Evolutionary conservation across 2,797 vertebrate genomes (phyloP).

Genomic region (Lemur catta): DNA sequence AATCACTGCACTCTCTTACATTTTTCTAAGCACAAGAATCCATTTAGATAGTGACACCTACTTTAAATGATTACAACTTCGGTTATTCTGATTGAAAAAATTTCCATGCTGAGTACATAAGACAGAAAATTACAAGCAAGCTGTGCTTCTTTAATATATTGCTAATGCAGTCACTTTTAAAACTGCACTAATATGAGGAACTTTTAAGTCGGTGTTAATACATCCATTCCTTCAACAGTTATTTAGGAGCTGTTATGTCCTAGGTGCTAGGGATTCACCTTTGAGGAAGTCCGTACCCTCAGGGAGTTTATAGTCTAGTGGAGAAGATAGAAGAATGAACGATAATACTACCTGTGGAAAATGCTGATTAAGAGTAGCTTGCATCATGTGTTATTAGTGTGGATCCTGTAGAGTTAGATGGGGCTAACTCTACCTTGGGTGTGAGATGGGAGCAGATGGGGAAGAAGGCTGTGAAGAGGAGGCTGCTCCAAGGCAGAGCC

Average conservation of each 20-base stretch:
- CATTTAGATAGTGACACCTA: constrained; percentile 39
- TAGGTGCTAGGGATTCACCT: not conserved
- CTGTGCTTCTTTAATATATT: not conserved
- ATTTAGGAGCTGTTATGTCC: not conserved
- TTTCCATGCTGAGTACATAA: constrained; percentile 35
- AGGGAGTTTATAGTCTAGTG: not conserved
- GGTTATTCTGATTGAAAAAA: constrained; percentile 36
- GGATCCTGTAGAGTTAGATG: too few species aligned
- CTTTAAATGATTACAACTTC: constrained; percentile 43
- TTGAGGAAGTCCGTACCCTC: not conserved
- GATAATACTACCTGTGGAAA: not conserved
- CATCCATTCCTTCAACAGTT: not conserved
- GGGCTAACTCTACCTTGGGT: not conserved
- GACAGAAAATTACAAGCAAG: constrained; percentile 56
- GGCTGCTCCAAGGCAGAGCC: not conserved
- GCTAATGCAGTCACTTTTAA: not conserved
- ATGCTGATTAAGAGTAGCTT: not conserved
- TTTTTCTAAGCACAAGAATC: constrained; percentile 19
- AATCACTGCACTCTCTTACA: not conserved
- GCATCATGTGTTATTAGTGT: too few species aligned
- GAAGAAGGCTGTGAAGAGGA: not conserved
- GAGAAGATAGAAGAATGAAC: not conserved
- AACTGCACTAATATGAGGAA: not conserved
- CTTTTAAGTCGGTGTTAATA: not conserved
- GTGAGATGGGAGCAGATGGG: not conserved